Evolutionary conservation across 2,888 invertebrate genomes (phyloP).

Genomic region (Gymnosoma rotundatum): DNA sequence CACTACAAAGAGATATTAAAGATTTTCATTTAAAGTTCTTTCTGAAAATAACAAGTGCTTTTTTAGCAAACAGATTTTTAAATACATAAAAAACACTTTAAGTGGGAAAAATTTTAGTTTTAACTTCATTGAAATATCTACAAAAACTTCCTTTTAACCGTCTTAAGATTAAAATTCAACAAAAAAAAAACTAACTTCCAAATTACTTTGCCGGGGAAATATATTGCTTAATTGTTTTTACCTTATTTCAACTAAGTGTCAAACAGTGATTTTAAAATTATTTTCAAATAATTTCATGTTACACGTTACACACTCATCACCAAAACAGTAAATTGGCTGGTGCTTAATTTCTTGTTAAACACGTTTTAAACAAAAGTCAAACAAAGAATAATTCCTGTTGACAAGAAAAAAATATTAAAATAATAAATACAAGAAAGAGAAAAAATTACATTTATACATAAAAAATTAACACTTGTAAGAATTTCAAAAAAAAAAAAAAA

Average conservation of each 20-base stretch:
- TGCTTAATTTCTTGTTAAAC: not conserved
- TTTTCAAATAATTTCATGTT: slow-evolving; percentile 32
- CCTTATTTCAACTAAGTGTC: not conserved
- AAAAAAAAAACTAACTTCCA: too few relatives aligned
- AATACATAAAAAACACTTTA: too few relatives aligned
- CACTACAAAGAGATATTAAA: too few relatives aligned
- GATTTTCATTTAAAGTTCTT: too few relatives aligned
- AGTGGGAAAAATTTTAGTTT: too few relatives aligned
- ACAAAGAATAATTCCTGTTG: not conserved
- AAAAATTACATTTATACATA: not conserved
- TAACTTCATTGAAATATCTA: too few relatives aligned
- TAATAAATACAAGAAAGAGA: slow-evolving; percentile 7
- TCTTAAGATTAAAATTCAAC: too few relatives aligned
- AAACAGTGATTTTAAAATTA: not conserved
- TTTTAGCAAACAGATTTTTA: too few relatives aligned
- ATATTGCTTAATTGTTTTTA: too few relatives aligned
- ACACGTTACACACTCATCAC: slow-evolving; percentile 5
- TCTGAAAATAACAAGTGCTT: too few relatives aligned
- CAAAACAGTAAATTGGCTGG: not conserved
- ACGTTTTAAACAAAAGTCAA: slow-evolving; percentile 3
- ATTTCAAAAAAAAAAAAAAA: slow-evolving; percentile 18
- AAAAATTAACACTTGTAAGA: slow-evolving; percentile 56
- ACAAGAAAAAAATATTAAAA: slow-evolving; percentile 1
- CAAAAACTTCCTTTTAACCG: too few relatives aligned
- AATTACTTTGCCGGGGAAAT: too few relatives aligned